Base-by-base conservation (phyloP, 2,113 vertebrate species). In the Nothoprocta perdicaria region DNA sequence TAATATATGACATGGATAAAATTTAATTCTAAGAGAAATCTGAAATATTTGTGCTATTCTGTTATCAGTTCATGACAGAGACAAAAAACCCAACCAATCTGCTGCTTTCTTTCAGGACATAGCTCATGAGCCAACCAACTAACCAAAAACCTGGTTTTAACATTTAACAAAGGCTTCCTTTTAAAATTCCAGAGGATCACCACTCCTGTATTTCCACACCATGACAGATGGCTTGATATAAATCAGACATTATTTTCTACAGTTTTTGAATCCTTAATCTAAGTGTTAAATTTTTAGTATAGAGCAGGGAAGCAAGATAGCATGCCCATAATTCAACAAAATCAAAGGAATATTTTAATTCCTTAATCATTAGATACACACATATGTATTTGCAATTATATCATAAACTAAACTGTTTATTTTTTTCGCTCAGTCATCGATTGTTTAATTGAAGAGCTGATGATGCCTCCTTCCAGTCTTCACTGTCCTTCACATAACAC, bases 401-500 rank as follows among this genome's bases (percentile, higher is more conserved):
- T 17, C 19, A 46, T 46, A 19, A 62, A 38, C 66, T 9, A 0
- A 0, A 31, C 17, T 18, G 7, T 61, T 38, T 33, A 27, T 14
- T 50, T 22, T 45, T 21, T 29, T 79, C 15, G 5, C 1, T 0
- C 4, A 17, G 40, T 65, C 6, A 2, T 10, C 45, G 31, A 18
- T 19, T 6, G 15, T 60, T 73, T 58, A 29, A n/a, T 65, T 67
- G 22, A 22, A 13, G 57, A 58, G 41, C 16, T 88, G 67, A 23
- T 2, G 15, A 57, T 52, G 27, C 3, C 7, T 81, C 15, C 11
- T 87, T 14, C 13, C 50, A 79, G 41, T 26, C 10, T 26, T 58
- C 27, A 46, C 14, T 1, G 1, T 33, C 3, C 50, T 43, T 45
- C 27, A 75, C 33, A 23, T 31, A 84, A 50, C 43, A 26, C 6